phyloP scores from a whole-genome alignment of 2,797 vertebrate genomes.

The Cyclopterus lumpus region DNA sequence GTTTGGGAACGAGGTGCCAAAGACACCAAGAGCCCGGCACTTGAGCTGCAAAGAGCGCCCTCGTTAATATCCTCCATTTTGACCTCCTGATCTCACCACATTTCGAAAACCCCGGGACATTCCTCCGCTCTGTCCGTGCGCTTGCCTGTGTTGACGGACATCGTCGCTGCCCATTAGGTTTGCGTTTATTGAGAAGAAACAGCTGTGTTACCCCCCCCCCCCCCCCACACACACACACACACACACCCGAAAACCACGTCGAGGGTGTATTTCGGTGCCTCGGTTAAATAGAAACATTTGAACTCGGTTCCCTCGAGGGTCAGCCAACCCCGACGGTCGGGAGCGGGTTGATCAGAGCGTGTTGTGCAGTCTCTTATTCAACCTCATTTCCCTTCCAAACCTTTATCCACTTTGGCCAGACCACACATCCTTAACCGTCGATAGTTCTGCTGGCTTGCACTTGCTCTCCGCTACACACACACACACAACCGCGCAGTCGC shows the following conservation, averaged over 20 bases:
- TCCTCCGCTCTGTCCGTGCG: background rate
- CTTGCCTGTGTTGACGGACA: slow-evolving; percentile 49
- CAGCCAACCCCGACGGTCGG: slow-evolving; percentile 58
- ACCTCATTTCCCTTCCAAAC: slow-evolving; percentile 78
- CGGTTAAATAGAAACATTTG: slow-evolving; percentile 60
- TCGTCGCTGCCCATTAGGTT: slow-evolving; percentile 54
- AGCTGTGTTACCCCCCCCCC: slow-evolving; percentile 61
- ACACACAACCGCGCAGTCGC: slow-evolving; percentile 59
- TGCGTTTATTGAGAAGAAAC: slow-evolving; percentile 58
- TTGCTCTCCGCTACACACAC: slow-evolving; percentile 60
- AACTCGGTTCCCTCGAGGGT: slow-evolving; percentile 52
- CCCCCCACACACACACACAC: too few relatives aligned
- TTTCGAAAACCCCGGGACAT: slow-evolving; percentile 36
- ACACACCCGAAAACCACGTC: slow-evolving; percentile 47
- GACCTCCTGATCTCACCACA: slow-evolving; percentile 41
- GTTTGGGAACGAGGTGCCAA: slow-evolving; percentile 17
- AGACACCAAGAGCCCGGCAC: slow-evolving; percentile 8
- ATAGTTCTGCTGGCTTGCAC: slow-evolving; percentile 72
- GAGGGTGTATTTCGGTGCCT: slow-evolving; percentile 54
- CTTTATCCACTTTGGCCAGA: slow-evolving; percentile 78
- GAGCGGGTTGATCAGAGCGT: slow-evolving; percentile 28
- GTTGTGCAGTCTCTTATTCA: slow-evolving; percentile 70
- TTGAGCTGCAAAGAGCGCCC: slow-evolving; percentile 9
- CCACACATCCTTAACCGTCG: slow-evolving; percentile 74
- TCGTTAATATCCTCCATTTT: slow-evolving; percentile 16